Evolutionary conservation across 2,888 invertebrate species (phyloP).

Genomic region (Agriotes lineatus): DNA sequence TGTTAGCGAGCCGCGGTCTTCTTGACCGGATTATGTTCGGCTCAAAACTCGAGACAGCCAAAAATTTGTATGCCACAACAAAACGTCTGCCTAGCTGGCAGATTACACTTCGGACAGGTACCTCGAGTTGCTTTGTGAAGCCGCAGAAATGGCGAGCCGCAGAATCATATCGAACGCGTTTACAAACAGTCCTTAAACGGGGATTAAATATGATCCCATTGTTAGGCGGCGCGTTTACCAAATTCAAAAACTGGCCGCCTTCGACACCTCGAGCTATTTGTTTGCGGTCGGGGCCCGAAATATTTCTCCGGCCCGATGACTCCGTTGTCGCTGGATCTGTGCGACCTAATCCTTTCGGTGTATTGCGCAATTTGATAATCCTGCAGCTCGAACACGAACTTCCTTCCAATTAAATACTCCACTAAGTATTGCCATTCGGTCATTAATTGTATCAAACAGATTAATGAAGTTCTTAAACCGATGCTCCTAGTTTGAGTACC

Average conservation of each 20-base stretch:
- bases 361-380: constrained; percentile 60
- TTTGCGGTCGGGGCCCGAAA: constrained; percentile 24
- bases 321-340: constrained; percentile 20
- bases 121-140: constrained; percentile 2
- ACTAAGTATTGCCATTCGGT: constrained; percentile 59
- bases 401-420: constrained; percentile 61
- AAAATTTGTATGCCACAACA: constrained; percentile 23
- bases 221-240: constrained; percentile 39
- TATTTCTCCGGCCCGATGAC: constrained; percentile 34
- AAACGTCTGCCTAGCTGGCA: not conserved
- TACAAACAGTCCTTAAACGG: constrained; percentile 43
- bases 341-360: constrained; percentile 31
- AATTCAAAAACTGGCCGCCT: constrained; percentile 41
- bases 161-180: constrained; percentile 47
- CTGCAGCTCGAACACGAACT: constrained; percentile 54
- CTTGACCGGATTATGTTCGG: constrained; percentile 41
- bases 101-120: not conserved
- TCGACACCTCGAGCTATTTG: constrained; percentile 40
- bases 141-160: constrained; percentile 26
- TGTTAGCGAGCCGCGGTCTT: constrained; percentile 48
- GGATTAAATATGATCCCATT: constrained; percentile 48
- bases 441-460: constrained; percentile 64
- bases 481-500: constrained; percentile 60
- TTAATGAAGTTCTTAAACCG: constrained; percentile 64
- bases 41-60: constrained; percentile 27